Evolutionary conservation across 2,888 invertebrate genomes (phyloP), one percentile per base, ranked within the genome.

Genomic region (Cabera pusaria): DNA sequence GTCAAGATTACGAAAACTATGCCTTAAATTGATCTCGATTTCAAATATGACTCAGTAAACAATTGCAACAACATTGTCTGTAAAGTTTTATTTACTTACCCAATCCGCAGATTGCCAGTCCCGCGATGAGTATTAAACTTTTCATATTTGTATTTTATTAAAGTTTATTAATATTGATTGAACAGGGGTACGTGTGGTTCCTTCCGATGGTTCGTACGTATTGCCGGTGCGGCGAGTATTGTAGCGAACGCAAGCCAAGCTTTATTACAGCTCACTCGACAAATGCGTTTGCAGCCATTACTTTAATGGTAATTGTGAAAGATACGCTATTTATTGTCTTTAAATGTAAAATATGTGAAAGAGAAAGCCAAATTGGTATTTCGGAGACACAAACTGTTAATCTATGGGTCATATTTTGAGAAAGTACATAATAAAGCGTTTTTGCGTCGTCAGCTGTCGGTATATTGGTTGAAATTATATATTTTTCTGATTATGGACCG

Each of bases 1-100:
- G 7, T 6, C 35, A 5, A 12, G 2, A 19, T 36, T 31, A 32
- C 35, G 36, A 42, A 42, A 42, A 32, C 35, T 12, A 11, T 18
- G 18, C 18, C 26, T 32, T 27, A 35, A 39, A 33, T 16, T 25
- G 33, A 33, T 31, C 37, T 37, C 20, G 26, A 31, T 34, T 26
- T 34, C 16, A 33, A 11, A 33, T 28, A 23, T 47, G 36, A 41
- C 9, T 41, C 27, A 48, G 31, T n/a, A n/a, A n/a, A n/a, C n/a
- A 33, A 33, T 25, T 25, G 27, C 19, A 24, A 21, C 4, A n/a
- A n/a, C n/a, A n/a, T n/a, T n/a, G n/a, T n/a, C n/a, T n/a, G n/a
- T n/a, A n/a, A n/a, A n/a, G n/a, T n/a, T n/a, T n/a, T n/a, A 14
- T 28, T 22, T 23, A 85, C 86, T 83, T 58, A 86, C 86, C 86